Evolutionary conservation across 1,140 invertebrate genomes (phyloP).

Genomic region (Drosophila kurseongensis): DNA sequence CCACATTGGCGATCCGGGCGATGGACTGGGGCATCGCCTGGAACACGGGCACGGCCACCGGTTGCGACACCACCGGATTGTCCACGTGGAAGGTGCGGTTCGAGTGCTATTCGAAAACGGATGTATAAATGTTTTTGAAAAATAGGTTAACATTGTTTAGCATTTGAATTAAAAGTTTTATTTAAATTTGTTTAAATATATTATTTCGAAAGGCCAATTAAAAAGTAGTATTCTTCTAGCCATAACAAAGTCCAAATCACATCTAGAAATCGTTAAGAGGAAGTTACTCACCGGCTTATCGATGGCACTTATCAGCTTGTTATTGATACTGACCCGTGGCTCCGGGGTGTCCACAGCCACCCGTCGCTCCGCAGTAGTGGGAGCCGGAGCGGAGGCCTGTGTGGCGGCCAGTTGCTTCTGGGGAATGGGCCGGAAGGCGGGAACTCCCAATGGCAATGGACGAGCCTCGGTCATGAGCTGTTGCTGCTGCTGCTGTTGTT

Average conservation of each 20-base stretch:
- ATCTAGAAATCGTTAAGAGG: background rate
- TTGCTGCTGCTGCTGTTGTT: conserved; percentile 34
- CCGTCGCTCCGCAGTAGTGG: conserved; percentile 55
- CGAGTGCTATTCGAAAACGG: conserved; percentile 38
- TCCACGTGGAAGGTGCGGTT: conserved; percentile 80
- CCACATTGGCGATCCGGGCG: conserved; percentile 84
- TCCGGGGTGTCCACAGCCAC: conserved; percentile 74
- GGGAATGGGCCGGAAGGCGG: conserved; percentile 91
- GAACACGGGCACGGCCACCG: conserved; percentile 79
- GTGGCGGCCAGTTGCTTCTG: conserved; percentile 84
- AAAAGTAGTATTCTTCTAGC: too few relatives aligned
- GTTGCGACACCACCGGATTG: conserved; percentile 73
- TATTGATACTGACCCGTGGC: conserved; percentile 75
- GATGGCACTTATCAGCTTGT: conserved; percentile 61
- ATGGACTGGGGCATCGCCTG: conserved; percentile 86
- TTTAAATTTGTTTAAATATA: too few relatives aligned
- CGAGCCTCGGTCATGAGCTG: conserved; percentile 85
- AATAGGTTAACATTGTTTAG: too few relatives aligned
- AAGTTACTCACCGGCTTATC: conserved; percentile 47
- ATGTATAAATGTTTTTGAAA: background rate
- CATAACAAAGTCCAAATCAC: too few relatives aligned
- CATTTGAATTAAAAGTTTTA: too few relatives aligned
- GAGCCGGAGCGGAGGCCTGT: conserved; percentile 8
- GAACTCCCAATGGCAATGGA: conserved; percentile 86
- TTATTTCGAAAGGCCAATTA: too few relatives aligned